phyloP scores from a whole-genome alignment of 1,140 invertebrate species.

The Wasmannia auropunctata region DNA sequence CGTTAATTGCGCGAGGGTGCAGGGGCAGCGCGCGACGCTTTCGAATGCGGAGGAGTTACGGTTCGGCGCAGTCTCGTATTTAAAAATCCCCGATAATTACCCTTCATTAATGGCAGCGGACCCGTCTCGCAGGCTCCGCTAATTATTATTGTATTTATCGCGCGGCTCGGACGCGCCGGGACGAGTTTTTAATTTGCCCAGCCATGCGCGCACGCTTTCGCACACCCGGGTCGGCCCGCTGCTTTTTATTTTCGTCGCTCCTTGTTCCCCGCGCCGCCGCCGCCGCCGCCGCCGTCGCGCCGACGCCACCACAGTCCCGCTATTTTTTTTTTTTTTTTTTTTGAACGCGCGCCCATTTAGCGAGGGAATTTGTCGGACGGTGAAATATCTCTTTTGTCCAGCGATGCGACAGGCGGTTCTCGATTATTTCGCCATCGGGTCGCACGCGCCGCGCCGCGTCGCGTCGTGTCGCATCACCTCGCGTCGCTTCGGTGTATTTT shows the following conservation, averaged over 20 bases:
- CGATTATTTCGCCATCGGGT: conserved; percentile 71
- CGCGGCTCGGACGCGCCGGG: not conserved
- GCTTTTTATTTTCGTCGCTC: conserved; percentile 59
- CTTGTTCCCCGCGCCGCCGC: conserved; percentile 16
- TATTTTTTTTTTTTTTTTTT: conserved; percentile 50
- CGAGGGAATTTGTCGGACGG: conserved; percentile 73
- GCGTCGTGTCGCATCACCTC: not conserved
- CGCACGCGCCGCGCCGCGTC: conserved; percentile 47
- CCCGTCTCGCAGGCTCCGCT: conserved; percentile 1
- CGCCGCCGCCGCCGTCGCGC: not conserved
- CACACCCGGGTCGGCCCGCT: conserved; percentile 1
- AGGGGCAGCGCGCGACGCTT: not conserved
- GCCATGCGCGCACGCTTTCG: conserved; percentile 45
- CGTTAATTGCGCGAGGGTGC: conserved; percentile 38
- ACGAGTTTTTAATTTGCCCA: conserved; percentile 70
- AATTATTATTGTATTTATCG: conserved; percentile 71
- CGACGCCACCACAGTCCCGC: not conserved
- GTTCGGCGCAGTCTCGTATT: not conserved
- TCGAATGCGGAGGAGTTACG: not conserved
- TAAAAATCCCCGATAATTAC: conserved; percentile 46
- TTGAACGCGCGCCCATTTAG: conserved; percentile 64
- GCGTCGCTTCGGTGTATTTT: conserved; percentile 42
- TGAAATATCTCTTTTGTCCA: conserved; percentile 74
- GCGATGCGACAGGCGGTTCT: conserved; percentile 69
- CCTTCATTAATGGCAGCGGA: conserved; percentile 49